Evolutionary conservation across 1,140 invertebrate species (phyloP).

Genomic region (Drosophila equinoxialis): DNA sequence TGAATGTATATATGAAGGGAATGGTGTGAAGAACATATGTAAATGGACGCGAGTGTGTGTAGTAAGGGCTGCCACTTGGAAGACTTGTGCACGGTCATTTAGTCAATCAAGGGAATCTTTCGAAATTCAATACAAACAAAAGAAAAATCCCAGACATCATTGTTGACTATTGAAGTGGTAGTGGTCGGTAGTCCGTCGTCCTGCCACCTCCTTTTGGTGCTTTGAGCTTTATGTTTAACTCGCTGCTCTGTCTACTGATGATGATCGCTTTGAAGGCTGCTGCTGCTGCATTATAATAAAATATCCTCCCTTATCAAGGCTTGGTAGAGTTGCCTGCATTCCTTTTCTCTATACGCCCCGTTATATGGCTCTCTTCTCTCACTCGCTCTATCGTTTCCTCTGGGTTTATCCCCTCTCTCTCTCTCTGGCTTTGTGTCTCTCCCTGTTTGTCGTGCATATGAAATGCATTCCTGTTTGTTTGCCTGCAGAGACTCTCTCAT

Average conservation of each 20-base stretch:
- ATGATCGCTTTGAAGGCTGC: not conserved
- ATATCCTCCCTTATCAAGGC: conserved; percentile 3
- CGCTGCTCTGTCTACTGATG: not conserved
- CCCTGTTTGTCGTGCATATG: conserved; percentile 17
- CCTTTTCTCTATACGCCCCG: conserved; percentile 29
- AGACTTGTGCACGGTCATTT: conserved; percentile 34
- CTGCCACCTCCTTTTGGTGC: not conserved
- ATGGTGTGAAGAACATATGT: not conserved
- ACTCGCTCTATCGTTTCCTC: conserved; percentile 12
- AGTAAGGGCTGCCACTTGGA: not conserved
- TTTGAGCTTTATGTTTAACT: not conserved
- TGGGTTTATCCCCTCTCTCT: conserved; percentile 13
- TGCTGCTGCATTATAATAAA: not conserved
- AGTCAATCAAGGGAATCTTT: conserved; percentile 51
- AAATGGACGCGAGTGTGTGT: not conserved
- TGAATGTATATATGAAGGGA: not conserved
- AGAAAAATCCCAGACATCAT: conserved; percentile 44
- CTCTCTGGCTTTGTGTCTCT: conserved; percentile 39
- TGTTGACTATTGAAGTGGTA: conserved; percentile 22
- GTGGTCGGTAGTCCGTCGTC: not conserved
- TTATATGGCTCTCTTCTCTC: conserved; percentile 27
- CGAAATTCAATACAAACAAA: conserved; percentile 29
- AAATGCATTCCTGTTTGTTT: conserved; percentile 34
- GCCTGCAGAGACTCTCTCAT: conserved; percentile 26
- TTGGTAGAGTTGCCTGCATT: not conserved